Evolutionary conservation across 2,797 vertebrate genomes (phyloP).

Genomic region (Chloroceryle amazona): DNA sequence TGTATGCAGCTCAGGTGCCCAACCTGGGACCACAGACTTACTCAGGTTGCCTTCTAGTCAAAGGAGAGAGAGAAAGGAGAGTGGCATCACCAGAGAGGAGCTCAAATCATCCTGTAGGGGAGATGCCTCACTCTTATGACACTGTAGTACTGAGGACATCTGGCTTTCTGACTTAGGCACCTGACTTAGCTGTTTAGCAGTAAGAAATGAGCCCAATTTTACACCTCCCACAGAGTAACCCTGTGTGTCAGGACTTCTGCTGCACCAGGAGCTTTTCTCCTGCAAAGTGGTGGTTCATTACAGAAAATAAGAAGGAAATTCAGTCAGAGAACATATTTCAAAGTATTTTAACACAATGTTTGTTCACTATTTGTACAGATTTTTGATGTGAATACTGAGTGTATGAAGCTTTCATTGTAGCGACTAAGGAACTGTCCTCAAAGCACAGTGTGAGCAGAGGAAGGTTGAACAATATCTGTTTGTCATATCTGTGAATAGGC

Average conservation of each 20-base stretch:
- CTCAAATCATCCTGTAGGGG: neutral
- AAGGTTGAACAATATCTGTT: neutral
- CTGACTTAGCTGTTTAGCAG: neutral
- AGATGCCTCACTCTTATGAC: neutral
- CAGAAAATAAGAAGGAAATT: neutral
- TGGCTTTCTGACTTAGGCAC: neutral
- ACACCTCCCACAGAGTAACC: fast-evolving
- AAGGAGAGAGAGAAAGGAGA: neutral
- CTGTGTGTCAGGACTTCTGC: neutral
- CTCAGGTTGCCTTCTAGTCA: neutral
- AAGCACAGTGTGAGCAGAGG: neutral
- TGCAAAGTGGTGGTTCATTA: neutral
- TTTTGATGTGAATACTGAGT: neutral
- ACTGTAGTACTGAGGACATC: neutral
- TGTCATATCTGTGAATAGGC: neutral
- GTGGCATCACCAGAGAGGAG: neutral
- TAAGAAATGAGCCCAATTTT: neutral
- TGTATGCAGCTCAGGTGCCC: neutral
- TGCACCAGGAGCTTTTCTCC: neutral
- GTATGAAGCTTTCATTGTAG: neutral
- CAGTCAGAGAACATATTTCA: neutral
- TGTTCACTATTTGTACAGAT: neutral
- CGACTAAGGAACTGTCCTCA: neutral
- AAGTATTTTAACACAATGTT: neutral
- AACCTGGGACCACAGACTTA: neutral